A percentile compares a stretch with the other conserved stretches of the same genome.
Conservation (phyloP, 1,140 invertebrate species). For the Nasonia longicornis region DNA sequence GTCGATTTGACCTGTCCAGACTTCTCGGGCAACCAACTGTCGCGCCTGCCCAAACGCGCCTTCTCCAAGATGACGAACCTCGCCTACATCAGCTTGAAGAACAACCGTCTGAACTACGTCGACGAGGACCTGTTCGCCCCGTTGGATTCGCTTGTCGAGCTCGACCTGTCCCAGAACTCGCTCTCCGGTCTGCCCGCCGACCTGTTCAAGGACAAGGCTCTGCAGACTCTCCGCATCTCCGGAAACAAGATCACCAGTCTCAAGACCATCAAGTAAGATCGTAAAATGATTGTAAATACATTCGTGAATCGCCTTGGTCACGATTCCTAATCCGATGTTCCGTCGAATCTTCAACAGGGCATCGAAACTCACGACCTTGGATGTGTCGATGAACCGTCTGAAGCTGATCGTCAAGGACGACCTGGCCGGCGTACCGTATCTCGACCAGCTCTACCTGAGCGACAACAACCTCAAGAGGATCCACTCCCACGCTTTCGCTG, state of each 20-base stretch:
- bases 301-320: conserved; percentile 60
- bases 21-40: conserved; percentile 75
- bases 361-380: conserved; percentile 72
- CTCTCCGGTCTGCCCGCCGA: conserved; percentile 71
- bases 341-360: conserved; percentile 61
- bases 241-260: conserved; percentile 49
- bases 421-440: conserved; percentile 72
- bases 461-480: conserved; percentile 76
- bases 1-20: conserved; percentile 53
- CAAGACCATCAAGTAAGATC: conserved; percentile 29
- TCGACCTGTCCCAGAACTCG: conserved; percentile 76
- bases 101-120: conserved; percentile 74
- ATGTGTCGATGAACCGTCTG: conserved; percentile 75
- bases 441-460: conserved; percentile 74
- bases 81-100: conserved; percentile 75
- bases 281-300: conserved; percentile 47
- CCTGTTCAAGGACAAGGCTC: conserved; percentile 72
- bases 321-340: background rate
- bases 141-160: conserved; percentile 73
- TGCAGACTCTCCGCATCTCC: conserved; percentile 71
- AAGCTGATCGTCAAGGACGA: conserved; percentile 74
- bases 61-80: conserved; percentile 74
- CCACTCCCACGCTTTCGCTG: conserved; percentile 75
- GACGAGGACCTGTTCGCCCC: conserved; percentile 73
- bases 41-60: conserved; percentile 71